Percentiles rank a stretch among this genome's conserved stretches.
Evolutionary conservation across 2,888 invertebrate genomes (phyloP).

Genomic region (Nebria salina): DNA sequence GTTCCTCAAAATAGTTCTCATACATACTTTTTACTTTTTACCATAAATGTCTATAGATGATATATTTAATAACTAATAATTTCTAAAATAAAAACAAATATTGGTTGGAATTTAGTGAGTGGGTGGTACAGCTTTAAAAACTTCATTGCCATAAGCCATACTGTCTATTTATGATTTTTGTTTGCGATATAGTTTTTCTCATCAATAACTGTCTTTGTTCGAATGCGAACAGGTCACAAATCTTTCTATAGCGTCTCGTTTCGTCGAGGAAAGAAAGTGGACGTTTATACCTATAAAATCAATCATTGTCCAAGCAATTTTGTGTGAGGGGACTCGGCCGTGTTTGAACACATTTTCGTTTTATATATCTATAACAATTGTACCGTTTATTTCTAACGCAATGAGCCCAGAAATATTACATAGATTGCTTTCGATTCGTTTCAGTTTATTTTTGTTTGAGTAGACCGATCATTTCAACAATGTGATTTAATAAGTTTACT

Average conservation of each 20-base stretch:
- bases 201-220: not conserved
- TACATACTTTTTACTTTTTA: no score
- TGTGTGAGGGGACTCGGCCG: not conserved
- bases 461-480: not conserved
- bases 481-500: not conserved
- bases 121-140: not conserved
- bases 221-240: not conserved
- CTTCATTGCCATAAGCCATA: not conserved
- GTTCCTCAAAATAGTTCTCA: no score
- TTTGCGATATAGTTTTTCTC: not conserved
- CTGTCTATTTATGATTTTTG: slow-evolving; percentile 1
- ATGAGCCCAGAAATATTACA: not conserved
- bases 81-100: no score
- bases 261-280: not conserved
- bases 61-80: no score
- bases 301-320: not conserved
- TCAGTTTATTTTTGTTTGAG: not conserved
- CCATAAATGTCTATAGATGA: no score
- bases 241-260: slow-evolving; percentile 1
- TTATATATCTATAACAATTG: not conserved
- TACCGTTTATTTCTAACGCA: slow-evolving; percentile 2
- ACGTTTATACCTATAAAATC: not conserved
- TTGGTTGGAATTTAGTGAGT: not conserved
- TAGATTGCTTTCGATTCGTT: not conserved
- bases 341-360: not conserved